Conservation (phyloP, 2,113 vertebrate genomes). For the Terrapene triunguis region DNA sequence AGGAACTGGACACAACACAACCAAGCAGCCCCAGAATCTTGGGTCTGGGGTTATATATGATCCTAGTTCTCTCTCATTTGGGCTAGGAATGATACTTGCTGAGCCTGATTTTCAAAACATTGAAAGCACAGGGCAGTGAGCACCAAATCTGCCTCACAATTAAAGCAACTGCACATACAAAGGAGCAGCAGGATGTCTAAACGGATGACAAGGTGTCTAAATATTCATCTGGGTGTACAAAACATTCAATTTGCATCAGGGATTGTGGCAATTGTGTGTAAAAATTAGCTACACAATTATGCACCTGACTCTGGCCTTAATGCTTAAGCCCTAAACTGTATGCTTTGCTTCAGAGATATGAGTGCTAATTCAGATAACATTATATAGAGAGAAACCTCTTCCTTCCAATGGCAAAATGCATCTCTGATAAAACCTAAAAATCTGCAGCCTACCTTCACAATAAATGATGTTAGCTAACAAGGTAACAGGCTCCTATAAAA, state of each 20-base stretch:
- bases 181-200: neutral
- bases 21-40: fast-evolving
- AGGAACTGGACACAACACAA: neutral
- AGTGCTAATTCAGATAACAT: neutral
- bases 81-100: neutral
- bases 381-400: neutral
- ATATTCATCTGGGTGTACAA: neutral
- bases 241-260: neutral
- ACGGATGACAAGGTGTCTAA: neutral
- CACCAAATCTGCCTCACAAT: neutral
- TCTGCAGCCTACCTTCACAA: neutral
- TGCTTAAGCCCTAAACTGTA: neutral
- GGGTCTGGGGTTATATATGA: fast-evolving
- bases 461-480: neutral
- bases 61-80: fast-evolving
- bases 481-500: neutral
- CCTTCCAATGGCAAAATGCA: neutral
- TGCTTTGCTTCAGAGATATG: neutral
- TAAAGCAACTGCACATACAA: neutral
- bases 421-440: neutral
- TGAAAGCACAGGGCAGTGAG: neutral
- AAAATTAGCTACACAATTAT: neutral
- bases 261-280: neutral
- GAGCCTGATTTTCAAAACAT: neutral
- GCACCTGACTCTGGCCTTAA: neutral